phyloP scores from a whole-genome alignment of 2,797 vertebrate genomes.

The Sciurus carolinensis region DNA sequence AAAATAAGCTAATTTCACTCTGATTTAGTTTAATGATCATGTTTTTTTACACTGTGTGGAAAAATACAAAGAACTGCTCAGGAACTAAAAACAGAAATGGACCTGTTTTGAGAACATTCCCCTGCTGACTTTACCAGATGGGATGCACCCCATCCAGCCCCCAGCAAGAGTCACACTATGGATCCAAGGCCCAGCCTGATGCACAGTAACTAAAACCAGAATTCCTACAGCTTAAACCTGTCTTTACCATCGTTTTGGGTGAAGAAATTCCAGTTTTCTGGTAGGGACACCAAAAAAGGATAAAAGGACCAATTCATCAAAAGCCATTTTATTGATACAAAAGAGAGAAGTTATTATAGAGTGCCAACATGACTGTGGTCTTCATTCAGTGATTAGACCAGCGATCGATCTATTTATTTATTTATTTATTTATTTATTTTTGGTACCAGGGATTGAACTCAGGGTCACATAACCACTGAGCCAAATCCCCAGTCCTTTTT shows the following conservation, averaged over 20 bases:
- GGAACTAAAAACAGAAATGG: conserved; percentile 61
- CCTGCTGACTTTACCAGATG: background rate
- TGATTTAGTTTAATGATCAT: conserved; percentile 70
- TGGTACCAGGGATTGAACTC: too few relatives aligned
- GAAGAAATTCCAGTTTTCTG: conserved; percentile 36
- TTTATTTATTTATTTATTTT: too few relatives aligned
- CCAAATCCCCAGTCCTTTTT: too few relatives aligned
- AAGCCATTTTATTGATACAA: background rate
- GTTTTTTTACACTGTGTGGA: conserved; percentile 73
- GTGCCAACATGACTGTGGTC: background rate
- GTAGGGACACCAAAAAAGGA: background rate
- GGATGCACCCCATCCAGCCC: background rate
- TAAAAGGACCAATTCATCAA: background rate
- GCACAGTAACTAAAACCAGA: background rate
- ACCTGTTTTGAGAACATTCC: background rate
- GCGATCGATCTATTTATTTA: too few relatives aligned
- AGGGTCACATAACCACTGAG: too few relatives aligned
- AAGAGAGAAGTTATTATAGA: background rate
- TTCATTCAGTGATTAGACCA: background rate
- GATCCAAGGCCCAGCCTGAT: background rate
- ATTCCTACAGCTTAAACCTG: background rate
- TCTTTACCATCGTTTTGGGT: background rate
- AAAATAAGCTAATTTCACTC: conserved; percentile 70
- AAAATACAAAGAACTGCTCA: conserved; percentile 65
- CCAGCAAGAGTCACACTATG: background rate